Conservation (phyloP, 2,888 invertebrate genomes). For the Dinocampus coccinellae region DNA sequence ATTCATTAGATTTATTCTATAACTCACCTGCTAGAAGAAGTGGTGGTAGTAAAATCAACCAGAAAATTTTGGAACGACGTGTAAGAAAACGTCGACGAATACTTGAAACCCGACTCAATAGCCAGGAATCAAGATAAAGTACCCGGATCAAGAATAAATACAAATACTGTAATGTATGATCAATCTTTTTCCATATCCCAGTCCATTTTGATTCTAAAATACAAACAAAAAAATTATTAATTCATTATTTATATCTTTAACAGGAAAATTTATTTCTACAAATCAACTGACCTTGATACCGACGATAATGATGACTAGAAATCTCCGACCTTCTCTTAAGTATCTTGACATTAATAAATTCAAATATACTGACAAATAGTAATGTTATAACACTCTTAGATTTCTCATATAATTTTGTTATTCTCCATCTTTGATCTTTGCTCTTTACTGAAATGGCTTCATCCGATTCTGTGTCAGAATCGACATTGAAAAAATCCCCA, state of each 20-base stretch:
- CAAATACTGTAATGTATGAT: conserved; percentile 52
- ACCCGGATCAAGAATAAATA: conserved; percentile 59
- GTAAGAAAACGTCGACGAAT: conserved; percentile 50
- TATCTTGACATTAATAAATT: conserved; percentile 52
- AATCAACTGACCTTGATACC: conserved; percentile 49
- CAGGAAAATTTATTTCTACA: background rate
- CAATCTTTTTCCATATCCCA: conserved; percentile 48
- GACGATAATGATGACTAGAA: conserved; percentile 53
- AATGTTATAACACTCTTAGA: conserved; percentile 44
- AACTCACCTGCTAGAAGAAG: conserved; percentile 74
- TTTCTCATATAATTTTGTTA: conserved; percentile 46
- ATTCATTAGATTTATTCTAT: background rate
- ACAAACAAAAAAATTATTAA: conserved; percentile 12
- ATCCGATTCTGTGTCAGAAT: conserved; percentile 61
- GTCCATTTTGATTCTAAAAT: conserved; percentile 59
- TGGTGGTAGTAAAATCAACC: conserved; percentile 72
- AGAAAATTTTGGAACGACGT: conserved; percentile 55
- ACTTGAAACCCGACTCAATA: conserved; percentile 57
- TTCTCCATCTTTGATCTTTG: conserved; percentile 45
- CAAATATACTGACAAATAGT: conserved; percentile 49
- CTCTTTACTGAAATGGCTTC: conserved; percentile 47
- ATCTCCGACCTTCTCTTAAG: conserved; percentile 45
- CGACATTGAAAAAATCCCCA: conserved; percentile 45
- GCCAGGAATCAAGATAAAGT: conserved; percentile 62
- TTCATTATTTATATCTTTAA: background rate